Base-by-base conservation (phyloP, 2,797 vertebrate species). In the Mionectes olivaceus region DNA sequence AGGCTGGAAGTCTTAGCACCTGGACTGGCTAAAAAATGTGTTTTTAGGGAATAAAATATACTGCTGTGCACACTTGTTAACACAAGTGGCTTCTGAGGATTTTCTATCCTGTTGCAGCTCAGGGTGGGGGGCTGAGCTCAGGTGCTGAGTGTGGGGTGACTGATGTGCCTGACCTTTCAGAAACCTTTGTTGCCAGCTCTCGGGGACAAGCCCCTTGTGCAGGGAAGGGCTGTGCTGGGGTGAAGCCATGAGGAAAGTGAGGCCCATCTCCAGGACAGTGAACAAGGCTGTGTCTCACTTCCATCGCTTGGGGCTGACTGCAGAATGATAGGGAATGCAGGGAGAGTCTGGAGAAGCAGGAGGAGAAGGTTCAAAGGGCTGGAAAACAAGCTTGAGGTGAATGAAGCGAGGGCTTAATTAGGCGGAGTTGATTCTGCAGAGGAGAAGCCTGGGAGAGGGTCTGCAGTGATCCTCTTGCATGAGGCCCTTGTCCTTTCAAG, bases 11-110 rank as follows among this genome's bases (percentile, higher is more conserved):
- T 61, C 27, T 23, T 37, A 25, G 12, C 14, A 23, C 19, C 14
- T 33, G 60, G 47, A 12, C 37, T 80, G 49, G 24, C 60, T 85
- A 13, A 91, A 91, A 95, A 69, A 19, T 1, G 2, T 39, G 19
- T 56, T 53, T 87, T 75, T 70, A 17, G 19, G 56, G 21, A 96
- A 95, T 95, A 91, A 91, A 95, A 44, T 55, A 21, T 3, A 11
- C 13, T 3, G 5, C 25, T 9, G 18, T 73, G 35, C 5, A 14
- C 6, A 5, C 15, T n/a, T 46, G 18, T 67, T 67, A 44, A 37
- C 8, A 18, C 19, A 67, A 17, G 3, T 25, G 32, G 16, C 57
- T 73, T 70, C 60, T 39, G 32, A 12, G 16, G 6, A 2, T 44
- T 83, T 63, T 67, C 6, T 0, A 63, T 13, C 10, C 11, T 49